phyloP scores from a whole-genome alignment of 2,888 invertebrate genomes.

The Drosophila falleni region DNA sequence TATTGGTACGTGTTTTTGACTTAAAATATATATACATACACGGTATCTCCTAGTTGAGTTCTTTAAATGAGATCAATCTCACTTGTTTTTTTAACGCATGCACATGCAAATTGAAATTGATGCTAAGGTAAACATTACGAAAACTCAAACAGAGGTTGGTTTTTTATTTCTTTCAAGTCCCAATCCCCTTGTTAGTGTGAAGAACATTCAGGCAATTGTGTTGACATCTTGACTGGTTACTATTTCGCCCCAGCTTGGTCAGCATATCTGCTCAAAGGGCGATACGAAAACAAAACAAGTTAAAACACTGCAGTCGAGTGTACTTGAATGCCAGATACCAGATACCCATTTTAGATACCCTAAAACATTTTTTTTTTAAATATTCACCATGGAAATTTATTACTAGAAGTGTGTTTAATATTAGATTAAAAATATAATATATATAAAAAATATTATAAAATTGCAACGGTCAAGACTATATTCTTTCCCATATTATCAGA shows the following conservation, averaged over 20 bases:
- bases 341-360: not conserved
- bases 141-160: slow-evolving; percentile 40
- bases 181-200: not conserved
- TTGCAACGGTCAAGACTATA: not conserved
- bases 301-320: not conserved
- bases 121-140: slow-evolving; percentile 77
- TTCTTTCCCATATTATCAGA: not conserved
- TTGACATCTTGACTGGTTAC: slow-evolving; percentile 26
- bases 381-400: not conserved
- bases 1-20: not conserved
- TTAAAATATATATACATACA: not conserved
- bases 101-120: slow-evolving; percentile 83
- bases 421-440: not conserved
- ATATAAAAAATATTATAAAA: too few species aligned
- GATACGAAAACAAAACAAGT: not conserved
- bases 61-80: not conserved
- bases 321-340: not conserved
- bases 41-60: not conserved
- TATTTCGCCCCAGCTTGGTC: slow-evolving; percentile 1
- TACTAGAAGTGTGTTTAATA: not conserved
- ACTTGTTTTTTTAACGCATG: slow-evolving; percentile 49
- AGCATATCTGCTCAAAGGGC: not conserved
- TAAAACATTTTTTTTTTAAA: not conserved
- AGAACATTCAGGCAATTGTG: slow-evolving; percentile 49
- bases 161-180: slow-evolving; percentile 5